These are phyloP conservation scores for Drosophila pachea DNA, from an alignment of 1,140 invertebrate species.

Conservation along the genomic window DNA sequence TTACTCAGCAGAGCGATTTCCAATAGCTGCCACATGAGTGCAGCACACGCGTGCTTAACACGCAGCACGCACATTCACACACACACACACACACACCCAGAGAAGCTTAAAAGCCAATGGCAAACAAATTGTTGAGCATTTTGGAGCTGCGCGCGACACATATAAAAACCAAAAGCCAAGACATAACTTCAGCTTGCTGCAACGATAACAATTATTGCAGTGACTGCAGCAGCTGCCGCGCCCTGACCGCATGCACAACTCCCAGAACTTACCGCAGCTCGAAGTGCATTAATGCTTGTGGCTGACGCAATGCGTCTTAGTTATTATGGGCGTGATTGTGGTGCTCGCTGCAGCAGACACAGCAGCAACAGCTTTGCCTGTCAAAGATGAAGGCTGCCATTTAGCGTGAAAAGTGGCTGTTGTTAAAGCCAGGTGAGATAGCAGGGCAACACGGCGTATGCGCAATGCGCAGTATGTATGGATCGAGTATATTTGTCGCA, in stretches of 20 bases:
- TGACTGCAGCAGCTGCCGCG: slow-evolving; percentile 31
- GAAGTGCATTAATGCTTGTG: slow-evolving; percentile 52
- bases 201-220: slow-evolving; percentile 23
- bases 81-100: neutral
- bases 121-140: slow-evolving; percentile 28
- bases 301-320: slow-evolving; percentile 61
- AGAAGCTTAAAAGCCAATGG: slow-evolving; percentile 9
- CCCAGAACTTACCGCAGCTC: slow-evolving; percentile 18
- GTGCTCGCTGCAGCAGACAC: neutral
- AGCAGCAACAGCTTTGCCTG: neutral
- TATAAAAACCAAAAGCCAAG: slow-evolving; percentile 24
- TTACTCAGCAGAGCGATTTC: neutral
- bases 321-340: slow-evolving; percentile 31
- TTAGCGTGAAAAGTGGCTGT: slow-evolving; percentile 1
- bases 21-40: slow-evolving; percentile 16
- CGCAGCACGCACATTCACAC: slow-evolving; percentile 1
- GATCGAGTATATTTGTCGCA: no score
- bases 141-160: slow-evolving; percentile 2
- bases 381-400: neutral
- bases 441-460: slow-evolving; percentile 10
- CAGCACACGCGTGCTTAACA: neutral
- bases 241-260: slow-evolving; percentile 32
- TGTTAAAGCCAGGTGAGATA: neutral
- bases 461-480: neutral
- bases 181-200: slow-evolving; percentile 27